These are phyloP conservation scores for Pagetopsis macropterus DNA, from an alignment of 2,797 vertebrate species.

Conservation along the genomic window DNA sequence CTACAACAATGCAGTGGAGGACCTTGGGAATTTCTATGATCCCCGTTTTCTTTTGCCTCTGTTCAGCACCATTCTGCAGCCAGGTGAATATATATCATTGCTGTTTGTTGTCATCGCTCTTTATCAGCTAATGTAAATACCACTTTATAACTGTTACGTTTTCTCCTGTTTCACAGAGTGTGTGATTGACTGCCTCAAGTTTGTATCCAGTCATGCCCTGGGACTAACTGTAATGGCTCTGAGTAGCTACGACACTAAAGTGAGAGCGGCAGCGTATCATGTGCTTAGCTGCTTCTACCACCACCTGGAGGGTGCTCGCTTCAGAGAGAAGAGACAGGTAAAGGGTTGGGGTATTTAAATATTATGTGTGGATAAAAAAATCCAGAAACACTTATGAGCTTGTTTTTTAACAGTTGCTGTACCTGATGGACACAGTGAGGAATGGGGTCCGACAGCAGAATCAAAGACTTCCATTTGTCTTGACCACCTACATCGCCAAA, in stretches of 20 bases:
- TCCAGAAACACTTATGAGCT: not conserved
- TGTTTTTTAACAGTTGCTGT: slow-evolving; percentile 85
- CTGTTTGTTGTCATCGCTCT: not conserved
- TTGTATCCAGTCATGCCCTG: slow-evolving; percentile 90
- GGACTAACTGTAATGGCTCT: slow-evolving; percentile 88
- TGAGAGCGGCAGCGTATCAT: slow-evolving; percentile 88
- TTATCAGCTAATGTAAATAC: not conserved
- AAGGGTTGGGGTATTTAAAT: not conserved
- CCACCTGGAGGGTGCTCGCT: slow-evolving; percentile 89
- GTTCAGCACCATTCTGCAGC: slow-evolving; percentile 89
- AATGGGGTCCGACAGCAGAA: slow-evolving; percentile 89
- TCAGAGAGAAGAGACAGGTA: slow-evolving; percentile 91
- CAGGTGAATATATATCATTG: slow-evolving; percentile 83
- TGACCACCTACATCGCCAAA: slow-evolving; percentile 87
- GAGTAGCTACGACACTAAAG: slow-evolving; percentile 91
- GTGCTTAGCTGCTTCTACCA: slow-evolving; percentile 89
- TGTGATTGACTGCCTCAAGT: slow-evolving; percentile 91
- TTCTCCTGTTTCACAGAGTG: slow-evolving; percentile 81
- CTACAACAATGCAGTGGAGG: slow-evolving; percentile 65
- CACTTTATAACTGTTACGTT: not conserved
- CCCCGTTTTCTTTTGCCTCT: slow-evolving; percentile 94
- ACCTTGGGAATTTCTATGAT: slow-evolving; percentile 86
- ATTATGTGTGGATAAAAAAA: not conserved
- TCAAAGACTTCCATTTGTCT: slow-evolving; percentile 86
- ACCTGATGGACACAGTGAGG: slow-evolving; percentile 91